These are phyloP conservation scores for Drosophila novamexicana DNA, from an alignment of 1,140 invertebrate genomes.

Conservation along the genomic window DNA sequence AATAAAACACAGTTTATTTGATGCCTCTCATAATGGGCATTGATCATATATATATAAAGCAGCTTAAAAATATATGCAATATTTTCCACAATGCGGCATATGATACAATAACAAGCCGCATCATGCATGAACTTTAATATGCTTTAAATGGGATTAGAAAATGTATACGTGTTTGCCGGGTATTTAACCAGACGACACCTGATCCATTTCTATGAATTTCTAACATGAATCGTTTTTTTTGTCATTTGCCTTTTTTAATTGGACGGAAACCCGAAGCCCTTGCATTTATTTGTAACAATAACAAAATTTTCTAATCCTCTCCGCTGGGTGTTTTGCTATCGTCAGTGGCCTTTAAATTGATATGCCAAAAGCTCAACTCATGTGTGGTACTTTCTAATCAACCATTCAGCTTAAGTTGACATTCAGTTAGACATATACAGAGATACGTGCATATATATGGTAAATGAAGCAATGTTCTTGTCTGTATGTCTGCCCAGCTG, in stretches of 20 bases:
- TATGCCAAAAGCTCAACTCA: conserved; percentile 4
- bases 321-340: neutral
- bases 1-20: no score
- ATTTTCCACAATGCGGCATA: no score
- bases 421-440: neutral
- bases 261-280: neutral
- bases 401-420: conserved; percentile 9
- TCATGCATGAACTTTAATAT: no score
- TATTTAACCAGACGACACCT: no score
- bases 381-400: conserved; percentile 3
- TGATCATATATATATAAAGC: no score
- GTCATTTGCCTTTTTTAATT: neutral
- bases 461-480: neutral
- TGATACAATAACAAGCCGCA: no score
- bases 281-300: neutral
- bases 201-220: neutral
- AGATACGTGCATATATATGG: neutral
- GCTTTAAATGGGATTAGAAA: no score
- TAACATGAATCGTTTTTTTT: neutral
- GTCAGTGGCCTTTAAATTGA: neutral
- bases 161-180: no score
- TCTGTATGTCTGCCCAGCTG: neutral
- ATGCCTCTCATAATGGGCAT: no score
- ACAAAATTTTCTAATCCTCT: neutral
- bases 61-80: no score